Percentiles rank a stretch among this genome's conserved stretches.
Evolutionary conservation across 2,888 invertebrate genomes (phyloP).

Genomic region (Pogonocherus hispidulus): DNA sequence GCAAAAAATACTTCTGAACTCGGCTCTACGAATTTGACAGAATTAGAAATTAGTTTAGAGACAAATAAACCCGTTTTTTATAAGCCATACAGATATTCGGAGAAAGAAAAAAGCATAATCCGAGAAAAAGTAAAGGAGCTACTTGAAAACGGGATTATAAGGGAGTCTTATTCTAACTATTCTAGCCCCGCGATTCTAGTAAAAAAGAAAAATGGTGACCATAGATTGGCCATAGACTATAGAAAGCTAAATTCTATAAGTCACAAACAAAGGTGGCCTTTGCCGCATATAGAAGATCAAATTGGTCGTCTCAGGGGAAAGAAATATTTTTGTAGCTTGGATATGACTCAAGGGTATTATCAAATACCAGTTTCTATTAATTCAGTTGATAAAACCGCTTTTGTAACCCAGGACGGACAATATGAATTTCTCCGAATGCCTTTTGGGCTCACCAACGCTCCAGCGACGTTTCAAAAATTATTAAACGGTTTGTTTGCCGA

Average conservation of each 20-base stretch:
- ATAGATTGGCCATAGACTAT: too few species aligned
- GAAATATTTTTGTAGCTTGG: conserved; percentile 53
- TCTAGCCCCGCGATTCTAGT: too few species aligned
- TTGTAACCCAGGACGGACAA: conserved; percentile 54
- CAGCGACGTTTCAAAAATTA: conserved; percentile 59
- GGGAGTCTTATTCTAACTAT: too few species aligned
- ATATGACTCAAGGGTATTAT: background rate
- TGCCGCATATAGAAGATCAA: conserved; percentile 58
- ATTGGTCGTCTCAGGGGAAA: conserved; percentile 47
- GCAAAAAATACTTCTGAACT: too few species aligned
- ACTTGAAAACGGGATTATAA: too few species aligned
- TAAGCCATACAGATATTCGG: too few species aligned
- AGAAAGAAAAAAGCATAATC: too few species aligned
- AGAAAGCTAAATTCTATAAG: conserved; percentile 57
- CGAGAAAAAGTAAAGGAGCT: too few species aligned
- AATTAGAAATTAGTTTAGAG: too few species aligned
- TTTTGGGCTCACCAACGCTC: conserved; percentile 60
- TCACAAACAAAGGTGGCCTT: conserved; percentile 56
- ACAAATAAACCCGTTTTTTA: too few species aligned
- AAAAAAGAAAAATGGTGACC: too few species aligned
- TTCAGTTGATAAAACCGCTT: background rate
- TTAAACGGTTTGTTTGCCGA: conserved; percentile 59
- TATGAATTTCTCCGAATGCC: conserved; percentile 58
- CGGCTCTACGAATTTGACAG: too few species aligned
- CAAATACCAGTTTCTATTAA: background rate